These are phyloP conservation scores for Cydia splendana DNA, from an alignment of 1,140 invertebrate genomes.

Conservation along the genomic window DNA sequence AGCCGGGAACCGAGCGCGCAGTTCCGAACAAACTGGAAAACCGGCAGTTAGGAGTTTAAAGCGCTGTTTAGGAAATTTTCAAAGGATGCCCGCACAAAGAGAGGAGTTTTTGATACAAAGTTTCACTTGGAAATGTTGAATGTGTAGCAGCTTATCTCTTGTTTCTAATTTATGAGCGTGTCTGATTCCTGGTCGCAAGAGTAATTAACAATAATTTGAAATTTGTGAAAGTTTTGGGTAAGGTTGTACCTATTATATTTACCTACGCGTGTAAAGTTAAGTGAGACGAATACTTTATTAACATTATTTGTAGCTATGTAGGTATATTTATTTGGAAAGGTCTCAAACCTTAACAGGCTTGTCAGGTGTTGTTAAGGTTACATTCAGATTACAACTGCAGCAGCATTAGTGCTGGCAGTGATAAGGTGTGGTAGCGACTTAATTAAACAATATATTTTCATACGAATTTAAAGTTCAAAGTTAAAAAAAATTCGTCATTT, in stretches of 20 bases:
- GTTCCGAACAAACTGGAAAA: conserved; percentile 53
- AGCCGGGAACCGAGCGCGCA: conserved; percentile 10
- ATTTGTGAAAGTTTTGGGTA: neutral
- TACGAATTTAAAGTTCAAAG: no score
- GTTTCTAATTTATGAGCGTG: conserved; percentile 33
- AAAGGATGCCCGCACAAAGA: conserved; percentile 55
- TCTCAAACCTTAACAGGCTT: no score
- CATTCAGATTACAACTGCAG: no score
- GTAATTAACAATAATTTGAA: conserved; percentile 26
- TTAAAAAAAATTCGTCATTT: no score
- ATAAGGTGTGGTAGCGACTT: no score
- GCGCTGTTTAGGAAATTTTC: conserved; percentile 69
- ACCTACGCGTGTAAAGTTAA: neutral
- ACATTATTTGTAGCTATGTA: neutral
- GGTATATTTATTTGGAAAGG: neutral
- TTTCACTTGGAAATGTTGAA: conserved; percentile 48
- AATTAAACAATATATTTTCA: no score
- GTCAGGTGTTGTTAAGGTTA: no score
- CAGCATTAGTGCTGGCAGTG: no score
- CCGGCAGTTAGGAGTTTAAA: conserved; percentile 62
- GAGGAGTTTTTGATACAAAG: conserved; percentile 54
- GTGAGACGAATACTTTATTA: neutral
- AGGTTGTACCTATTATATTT: neutral
- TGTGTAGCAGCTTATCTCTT: conserved; percentile 46
- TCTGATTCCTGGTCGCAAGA: conserved; percentile 21